These are phyloP conservation scores for Dexiosoma caninum DNA, from an alignment of 2,888 invertebrate species.

Conservation along the genomic window DNA sequence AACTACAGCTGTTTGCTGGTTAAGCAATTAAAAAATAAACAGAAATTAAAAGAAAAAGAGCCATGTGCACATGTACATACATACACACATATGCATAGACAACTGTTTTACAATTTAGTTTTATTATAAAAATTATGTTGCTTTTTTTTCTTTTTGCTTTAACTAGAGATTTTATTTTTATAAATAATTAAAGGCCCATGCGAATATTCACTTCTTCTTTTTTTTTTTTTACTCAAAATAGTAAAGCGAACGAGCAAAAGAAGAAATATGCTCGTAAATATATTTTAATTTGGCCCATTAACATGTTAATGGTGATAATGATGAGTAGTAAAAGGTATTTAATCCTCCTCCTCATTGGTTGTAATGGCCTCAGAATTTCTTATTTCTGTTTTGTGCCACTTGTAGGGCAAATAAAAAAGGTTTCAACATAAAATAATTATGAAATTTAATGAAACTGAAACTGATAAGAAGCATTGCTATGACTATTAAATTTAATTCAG, in stretches of 20 bases:
- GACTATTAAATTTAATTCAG: constrained; percentile 29
- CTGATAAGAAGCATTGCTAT: background rate
- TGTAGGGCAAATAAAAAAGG: background rate
- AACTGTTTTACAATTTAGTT: background rate
- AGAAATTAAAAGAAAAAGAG: constrained; percentile 16
- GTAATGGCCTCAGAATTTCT: background rate
- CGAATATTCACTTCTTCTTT: constrained; percentile 18
- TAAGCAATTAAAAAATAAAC: background rate
- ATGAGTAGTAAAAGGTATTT: constrained; percentile 49
- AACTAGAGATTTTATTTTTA: constrained; percentile 9
- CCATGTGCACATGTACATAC: too few relatives aligned
- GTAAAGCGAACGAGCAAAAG: background rate
- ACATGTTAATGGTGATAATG: constrained; percentile 55
- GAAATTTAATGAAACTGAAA: background rate
- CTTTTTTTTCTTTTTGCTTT: background rate
- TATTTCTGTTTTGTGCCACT: constrained; percentile 12
- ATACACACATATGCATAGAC: background rate
- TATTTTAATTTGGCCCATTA: constrained; percentile 1
- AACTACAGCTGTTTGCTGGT: constrained; percentile 45
- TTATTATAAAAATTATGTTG: background rate
- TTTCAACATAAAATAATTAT: background rate
- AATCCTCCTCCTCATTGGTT: constrained; percentile 19
- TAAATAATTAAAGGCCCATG: constrained; percentile 11
- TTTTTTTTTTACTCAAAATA: background rate
- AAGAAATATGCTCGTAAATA: background rate